Percentiles rank a stretch among this genome's conserved stretches.
These are phyloP conservation scores for Sterna hirundo DNA, from an alignment of 2,113 vertebrate species.

Conservation along the genomic window DNA sequence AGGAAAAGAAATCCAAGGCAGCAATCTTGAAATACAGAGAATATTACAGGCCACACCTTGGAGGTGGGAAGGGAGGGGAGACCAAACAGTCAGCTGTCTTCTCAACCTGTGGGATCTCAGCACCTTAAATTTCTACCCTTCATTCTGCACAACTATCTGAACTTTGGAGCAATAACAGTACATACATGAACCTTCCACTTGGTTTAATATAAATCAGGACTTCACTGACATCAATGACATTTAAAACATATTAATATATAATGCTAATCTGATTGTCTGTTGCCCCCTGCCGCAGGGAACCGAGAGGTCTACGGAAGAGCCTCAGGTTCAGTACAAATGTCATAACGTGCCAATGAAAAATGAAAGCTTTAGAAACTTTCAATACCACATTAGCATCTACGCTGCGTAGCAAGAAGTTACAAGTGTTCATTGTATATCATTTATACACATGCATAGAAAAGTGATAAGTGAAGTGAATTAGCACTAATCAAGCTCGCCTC, in stretches of 20 bases:
- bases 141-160: neutral
- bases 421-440: no score
- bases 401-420: accelerated
- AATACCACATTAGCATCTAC: neutral
- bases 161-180: neutral
- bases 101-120: neutral
- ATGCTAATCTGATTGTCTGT: neutral
- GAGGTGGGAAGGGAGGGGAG: neutral
- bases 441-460: neutral
- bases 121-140: neutral
- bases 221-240: neutral
- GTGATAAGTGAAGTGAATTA: neutral
- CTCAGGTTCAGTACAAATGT: neutral
- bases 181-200: neutral
- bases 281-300: neutral
- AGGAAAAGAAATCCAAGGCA: neutral
- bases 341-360: neutral
- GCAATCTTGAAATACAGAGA: neutral
- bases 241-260: neutral
- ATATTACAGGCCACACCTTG: neutral
- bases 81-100: neutral
- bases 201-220: neutral
- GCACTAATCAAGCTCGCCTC: neutral
- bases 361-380: neutral
- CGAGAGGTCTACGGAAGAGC: neutral